These are phyloP conservation scores for Formicarius rufipectus DNA, from an alignment of 2,113 vertebrate genomes.

Conservation along the genomic window DNA sequence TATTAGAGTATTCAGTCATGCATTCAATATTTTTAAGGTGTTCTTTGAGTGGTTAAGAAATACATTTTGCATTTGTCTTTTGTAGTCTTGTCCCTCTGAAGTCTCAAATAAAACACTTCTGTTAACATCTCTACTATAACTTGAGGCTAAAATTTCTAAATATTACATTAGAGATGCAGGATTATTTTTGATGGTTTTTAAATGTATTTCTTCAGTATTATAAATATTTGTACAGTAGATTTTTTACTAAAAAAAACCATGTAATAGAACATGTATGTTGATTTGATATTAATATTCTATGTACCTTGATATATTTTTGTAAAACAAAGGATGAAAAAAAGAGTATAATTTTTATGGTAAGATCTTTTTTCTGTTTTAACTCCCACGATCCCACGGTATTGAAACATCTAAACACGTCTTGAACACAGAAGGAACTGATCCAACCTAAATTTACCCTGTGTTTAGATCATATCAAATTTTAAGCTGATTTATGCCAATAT, in stretches of 20 bases:
- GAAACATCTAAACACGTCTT: neutral
- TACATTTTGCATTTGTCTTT: neutral
- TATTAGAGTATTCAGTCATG: neutral
- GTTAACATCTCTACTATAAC: neutral
- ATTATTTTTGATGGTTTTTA: neutral
- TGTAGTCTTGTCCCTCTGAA: neutral
- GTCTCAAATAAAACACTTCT: neutral
- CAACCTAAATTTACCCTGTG: neutral
- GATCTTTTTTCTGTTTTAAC: neutral
- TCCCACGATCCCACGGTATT: neutral
- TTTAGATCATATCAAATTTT: neutral
- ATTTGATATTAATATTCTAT: neutral
- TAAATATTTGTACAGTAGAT: neutral
- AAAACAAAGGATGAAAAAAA: neutral
- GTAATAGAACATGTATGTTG: neutral
- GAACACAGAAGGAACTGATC: neutral
- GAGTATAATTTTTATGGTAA: neutral
- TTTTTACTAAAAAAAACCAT: neutral
- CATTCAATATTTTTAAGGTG: neutral
- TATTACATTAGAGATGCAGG: neutral
- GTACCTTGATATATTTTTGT: neutral
- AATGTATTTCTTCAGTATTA: neutral
- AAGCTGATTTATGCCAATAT: neutral
- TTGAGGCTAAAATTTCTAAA: neutral
- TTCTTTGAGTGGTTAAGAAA: neutral